A percentile compares a stretch with the other conserved stretches of the same genome.
These are phyloP conservation scores for Pogonognathellus flavescens DNA, from an alignment of 1,140 invertebrate genomes.

Conservation along the genomic window DNA sequence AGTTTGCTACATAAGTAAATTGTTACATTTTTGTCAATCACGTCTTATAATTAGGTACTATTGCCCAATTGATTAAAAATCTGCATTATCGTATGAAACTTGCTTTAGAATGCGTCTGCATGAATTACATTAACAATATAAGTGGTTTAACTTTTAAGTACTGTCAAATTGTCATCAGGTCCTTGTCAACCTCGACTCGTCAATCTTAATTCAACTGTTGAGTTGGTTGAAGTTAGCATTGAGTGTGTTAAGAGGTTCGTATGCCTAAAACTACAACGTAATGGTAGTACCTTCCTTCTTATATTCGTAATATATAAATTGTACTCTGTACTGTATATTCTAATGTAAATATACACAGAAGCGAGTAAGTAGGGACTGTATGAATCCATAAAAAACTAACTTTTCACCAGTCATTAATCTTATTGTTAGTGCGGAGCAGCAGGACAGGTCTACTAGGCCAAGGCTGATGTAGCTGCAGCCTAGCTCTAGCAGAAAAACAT, in stretches of 20 bases:
- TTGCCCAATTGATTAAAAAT: too few relatives aligned
- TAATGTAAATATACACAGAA: background rate
- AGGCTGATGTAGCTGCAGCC: background rate
- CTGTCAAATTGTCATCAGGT: background rate
- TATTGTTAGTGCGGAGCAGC: constrained; percentile 1
- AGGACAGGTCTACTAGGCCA: constrained; percentile 18
- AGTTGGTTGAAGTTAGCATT: background rate
- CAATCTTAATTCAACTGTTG: background rate
- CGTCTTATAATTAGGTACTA: too few relatives aligned
- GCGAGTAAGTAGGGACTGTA: too few relatives aligned
- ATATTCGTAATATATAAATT: background rate
- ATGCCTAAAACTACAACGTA: background rate
- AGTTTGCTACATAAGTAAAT: too few relatives aligned
- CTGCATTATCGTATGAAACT: too few relatives aligned
- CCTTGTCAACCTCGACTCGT: background rate
- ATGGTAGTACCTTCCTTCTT: background rate
- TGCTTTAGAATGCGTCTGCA: too few relatives aligned
- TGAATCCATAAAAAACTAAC: background rate
- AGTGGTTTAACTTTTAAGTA: constrained; percentile 26
- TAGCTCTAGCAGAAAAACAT: background rate
- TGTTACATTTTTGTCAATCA: too few relatives aligned
- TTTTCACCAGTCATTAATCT: constrained; percentile 38
- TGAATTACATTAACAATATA: background rate
- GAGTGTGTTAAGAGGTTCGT: constrained; percentile 4
- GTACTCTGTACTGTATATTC: background rate